A percentile compares a stretch with the other conserved stretches of the same genome.
Evolutionary conservation across 2,888 invertebrate genomes (phyloP).

Genomic region (Chironomus riparius): DNA sequence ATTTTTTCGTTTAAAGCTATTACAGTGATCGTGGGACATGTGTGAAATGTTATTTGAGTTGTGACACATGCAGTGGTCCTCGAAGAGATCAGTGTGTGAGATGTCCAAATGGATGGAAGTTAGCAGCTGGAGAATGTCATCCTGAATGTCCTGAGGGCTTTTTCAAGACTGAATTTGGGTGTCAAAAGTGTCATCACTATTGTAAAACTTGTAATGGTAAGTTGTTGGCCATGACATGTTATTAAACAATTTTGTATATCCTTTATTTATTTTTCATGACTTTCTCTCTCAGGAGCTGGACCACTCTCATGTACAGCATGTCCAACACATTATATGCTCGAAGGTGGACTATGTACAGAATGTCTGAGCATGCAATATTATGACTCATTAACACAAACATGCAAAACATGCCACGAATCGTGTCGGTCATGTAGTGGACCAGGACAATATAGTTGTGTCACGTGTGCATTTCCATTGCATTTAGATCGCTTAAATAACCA

Average conservation of each 20-base stretch:
- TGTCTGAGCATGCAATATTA: conserved; percentile 66
- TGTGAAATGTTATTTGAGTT: conserved; percentile 73
- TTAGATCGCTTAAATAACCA: conserved; percentile 64
- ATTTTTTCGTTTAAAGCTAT: conserved; percentile 49
- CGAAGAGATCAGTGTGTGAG: conserved; percentile 75
- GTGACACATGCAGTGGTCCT: conserved; percentile 77
- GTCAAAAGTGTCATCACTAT: conserved; percentile 81
- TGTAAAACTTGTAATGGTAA: conserved; percentile 78
- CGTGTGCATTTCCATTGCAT: conserved; percentile 56
- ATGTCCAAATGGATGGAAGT: conserved; percentile 70
- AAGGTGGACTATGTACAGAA: conserved; percentile 66
- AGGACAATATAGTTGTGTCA: conserved; percentile 58
- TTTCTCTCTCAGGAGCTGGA: conserved; percentile 49
- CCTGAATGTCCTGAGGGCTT: conserved; percentile 80
- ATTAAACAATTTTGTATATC: background rate
- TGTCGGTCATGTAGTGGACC: conserved; percentile 62
- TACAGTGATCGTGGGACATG: conserved; percentile 79
- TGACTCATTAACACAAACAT: conserved; percentile 57
- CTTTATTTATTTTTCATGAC: background rate
- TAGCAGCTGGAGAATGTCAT: conserved; percentile 76
- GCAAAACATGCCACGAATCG: conserved; percentile 55
- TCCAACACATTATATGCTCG: conserved; percentile 60
- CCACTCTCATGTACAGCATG: conserved; percentile 66
- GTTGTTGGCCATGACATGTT: conserved; percentile 26
- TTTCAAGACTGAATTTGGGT: conserved; percentile 71